These are phyloP conservation scores for Podarcis siculus DNA, from an alignment of 2,797 vertebrate species.

Conservation along the genomic window DNA sequence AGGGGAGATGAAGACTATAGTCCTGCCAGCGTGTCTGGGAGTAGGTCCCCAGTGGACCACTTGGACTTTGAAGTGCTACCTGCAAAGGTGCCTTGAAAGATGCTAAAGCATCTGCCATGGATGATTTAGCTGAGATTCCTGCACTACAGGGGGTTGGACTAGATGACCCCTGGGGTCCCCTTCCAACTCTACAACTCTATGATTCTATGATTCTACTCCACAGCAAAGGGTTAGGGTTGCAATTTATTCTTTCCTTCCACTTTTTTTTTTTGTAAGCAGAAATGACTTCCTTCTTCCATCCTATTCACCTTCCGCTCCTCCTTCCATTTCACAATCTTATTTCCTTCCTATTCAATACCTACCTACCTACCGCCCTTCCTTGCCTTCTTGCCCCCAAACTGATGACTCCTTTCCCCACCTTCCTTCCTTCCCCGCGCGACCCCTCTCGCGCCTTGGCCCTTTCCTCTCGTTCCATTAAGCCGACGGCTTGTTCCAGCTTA, in stretches of 20 bases:
- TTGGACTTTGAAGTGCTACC: too few species aligned
- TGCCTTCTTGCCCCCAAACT: not conserved
- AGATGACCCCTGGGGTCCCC: too few species aligned
- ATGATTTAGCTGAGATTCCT: too few species aligned
- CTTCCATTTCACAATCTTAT: not conserved
- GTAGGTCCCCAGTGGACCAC: too few species aligned
- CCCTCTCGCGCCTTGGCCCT: not conserved
- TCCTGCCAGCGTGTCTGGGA: too few species aligned
- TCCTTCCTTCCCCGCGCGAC: not conserved
- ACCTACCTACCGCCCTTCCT: not conserved
- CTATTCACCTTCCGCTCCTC: not conserved
- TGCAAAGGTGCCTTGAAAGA: too few species aligned
- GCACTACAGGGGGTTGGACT: too few species aligned
- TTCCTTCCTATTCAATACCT: not conserved
- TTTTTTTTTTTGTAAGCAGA: not conserved
- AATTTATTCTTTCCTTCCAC: not conserved
- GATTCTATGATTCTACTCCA: too few species aligned
- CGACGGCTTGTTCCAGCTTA: not conserved
- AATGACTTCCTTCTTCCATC: not conserved
- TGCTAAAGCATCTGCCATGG: too few species aligned
- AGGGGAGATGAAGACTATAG: too few species aligned
- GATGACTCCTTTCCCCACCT: slow-evolving; percentile 41
- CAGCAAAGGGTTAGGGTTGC: not conserved
- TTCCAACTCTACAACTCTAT: too few species aligned
- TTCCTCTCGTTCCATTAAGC: slow-evolving; percentile 25